These are phyloP conservation scores for Muricea muricata DNA, from an alignment of 92 coral and sea anemone genomes.

Conservation along the genomic window DNA sequence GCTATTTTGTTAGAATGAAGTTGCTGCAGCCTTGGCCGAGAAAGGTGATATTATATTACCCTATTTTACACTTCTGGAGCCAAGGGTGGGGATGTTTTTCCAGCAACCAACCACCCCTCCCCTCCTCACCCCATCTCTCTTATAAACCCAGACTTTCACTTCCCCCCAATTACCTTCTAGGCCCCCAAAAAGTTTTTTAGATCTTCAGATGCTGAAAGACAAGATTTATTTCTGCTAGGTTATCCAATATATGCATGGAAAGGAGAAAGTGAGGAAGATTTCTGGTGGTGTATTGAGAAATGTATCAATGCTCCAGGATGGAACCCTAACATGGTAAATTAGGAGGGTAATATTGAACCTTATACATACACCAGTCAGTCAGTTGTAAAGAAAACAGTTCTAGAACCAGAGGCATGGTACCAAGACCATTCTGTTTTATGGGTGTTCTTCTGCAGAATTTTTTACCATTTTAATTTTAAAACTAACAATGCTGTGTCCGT, in stretches of 20 bases:
- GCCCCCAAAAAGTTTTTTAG: too few species aligned
- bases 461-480: too few species aligned
- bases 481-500: too few species aligned
- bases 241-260: slow-evolving; percentile 98
- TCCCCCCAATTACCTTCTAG: neutral
- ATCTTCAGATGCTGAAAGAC: too few species aligned
- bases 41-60: slow-evolving; percentile 62
- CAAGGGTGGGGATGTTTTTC: too few species aligned
- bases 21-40: slow-evolving; percentile 99
- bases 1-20: slow-evolving; percentile 79
- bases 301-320: slow-evolving; percentile 92
- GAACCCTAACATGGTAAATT: slow-evolving; percentile 92
- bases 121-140: neutral
- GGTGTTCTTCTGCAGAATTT: too few species aligned
- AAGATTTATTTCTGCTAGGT: too few species aligned
- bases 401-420: too few species aligned
- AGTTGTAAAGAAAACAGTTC: neutral
- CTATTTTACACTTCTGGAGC: neutral
- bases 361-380: neutral
- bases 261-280: slow-evolving; percentile 98
- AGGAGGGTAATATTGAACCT: neutral
- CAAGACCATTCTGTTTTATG: neutral
- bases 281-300: slow-evolving; percentile 99
- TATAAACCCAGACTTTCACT: neutral
- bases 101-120: neutral